Conservation (phyloP, 1,140 invertebrate species). For the Eubasilissa regina region DNA sequence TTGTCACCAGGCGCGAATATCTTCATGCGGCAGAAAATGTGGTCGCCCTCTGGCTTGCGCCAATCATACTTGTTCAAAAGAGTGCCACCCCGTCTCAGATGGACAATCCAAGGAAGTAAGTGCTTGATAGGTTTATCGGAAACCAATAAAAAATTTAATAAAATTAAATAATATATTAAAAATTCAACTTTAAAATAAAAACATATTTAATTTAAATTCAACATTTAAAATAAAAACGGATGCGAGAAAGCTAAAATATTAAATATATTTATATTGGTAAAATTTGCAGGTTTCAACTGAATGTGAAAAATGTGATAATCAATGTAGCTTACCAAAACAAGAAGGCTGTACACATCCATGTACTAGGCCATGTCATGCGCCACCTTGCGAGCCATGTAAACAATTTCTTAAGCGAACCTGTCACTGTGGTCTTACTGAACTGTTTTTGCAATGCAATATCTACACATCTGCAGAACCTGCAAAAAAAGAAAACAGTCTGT, state of each 20-base stretch:
- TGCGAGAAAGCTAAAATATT: no score
- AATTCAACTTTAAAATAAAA: no score
- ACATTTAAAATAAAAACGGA: conserved; percentile 37
- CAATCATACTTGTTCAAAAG: conserved; percentile 84
- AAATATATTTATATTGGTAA: no score
- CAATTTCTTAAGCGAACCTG: conserved; percentile 82
- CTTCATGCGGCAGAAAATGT: conserved; percentile 84
- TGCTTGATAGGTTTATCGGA: no score
- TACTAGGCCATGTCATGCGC: conserved; percentile 82
- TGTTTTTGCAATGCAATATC: conserved; percentile 82
- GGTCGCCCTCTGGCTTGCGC: conserved; percentile 79
- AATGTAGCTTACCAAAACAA: conserved; percentile 80
- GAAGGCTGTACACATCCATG: conserved; percentile 87
- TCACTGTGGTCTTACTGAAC: conserved; percentile 84
- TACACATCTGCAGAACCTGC: conserved; percentile 75
- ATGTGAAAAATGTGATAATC: conserved; percentile 82
- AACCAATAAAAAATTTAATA: no score
- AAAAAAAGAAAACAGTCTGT: conserved; percentile 71
- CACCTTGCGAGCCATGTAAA: conserved; percentile 79
- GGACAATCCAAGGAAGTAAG: conserved; percentile 64
- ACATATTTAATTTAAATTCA: no score
- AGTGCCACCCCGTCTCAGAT: conserved; percentile 80
- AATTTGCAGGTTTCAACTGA: conserved; percentile 59
- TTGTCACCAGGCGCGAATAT: conserved; percentile 80
- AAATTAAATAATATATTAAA: no score